Evolutionary conservation across 1,140 invertebrate genomes (phyloP).

Genomic region (Lethocerus indicus): DNA sequence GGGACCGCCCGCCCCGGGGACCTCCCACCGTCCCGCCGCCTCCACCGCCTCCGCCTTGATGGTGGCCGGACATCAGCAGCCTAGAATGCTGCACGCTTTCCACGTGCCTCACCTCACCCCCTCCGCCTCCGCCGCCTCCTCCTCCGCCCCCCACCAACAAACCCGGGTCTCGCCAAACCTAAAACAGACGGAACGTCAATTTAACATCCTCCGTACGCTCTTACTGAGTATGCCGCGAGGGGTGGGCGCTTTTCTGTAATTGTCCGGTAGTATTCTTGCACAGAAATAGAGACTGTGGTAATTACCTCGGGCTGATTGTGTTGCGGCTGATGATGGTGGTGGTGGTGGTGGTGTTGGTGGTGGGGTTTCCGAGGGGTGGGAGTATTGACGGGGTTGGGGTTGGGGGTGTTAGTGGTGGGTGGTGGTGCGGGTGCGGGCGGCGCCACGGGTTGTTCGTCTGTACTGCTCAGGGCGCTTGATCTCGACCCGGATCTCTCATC

Average conservation of each 20-base stretch:
- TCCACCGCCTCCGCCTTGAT: neutral
- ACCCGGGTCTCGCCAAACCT: constrained; percentile 2
- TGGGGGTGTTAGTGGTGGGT: constrained; percentile 1
- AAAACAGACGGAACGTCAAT: neutral
- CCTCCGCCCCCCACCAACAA: no score
- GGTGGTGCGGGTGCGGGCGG: constrained; percentile 3
- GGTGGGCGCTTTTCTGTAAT: no score
- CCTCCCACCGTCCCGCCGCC: constrained; percentile 9
- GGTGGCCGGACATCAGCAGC: neutral
- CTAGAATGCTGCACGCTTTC: neutral
- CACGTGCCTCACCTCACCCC: neutral
- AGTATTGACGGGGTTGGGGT: neutral
- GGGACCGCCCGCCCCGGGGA: constrained; percentile 3
- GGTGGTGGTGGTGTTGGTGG: no score
- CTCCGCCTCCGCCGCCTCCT: no score
- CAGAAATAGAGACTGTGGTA: no score
- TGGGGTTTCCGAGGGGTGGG: no score
- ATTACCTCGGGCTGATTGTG: no score
- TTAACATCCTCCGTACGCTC: neutral
- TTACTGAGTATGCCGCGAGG: no score
- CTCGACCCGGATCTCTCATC: constrained; percentile 50
- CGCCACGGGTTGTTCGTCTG: constrained; percentile 28
- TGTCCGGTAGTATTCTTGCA: no score
- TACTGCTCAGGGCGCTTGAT: constrained; percentile 39
- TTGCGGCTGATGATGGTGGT: no score